Evolutionary conservation across 2,797 vertebrate genomes (phyloP), one percentile per base, ranked within the genome.

Genomic region (Pipistrellus pygmaeus): DNA sequence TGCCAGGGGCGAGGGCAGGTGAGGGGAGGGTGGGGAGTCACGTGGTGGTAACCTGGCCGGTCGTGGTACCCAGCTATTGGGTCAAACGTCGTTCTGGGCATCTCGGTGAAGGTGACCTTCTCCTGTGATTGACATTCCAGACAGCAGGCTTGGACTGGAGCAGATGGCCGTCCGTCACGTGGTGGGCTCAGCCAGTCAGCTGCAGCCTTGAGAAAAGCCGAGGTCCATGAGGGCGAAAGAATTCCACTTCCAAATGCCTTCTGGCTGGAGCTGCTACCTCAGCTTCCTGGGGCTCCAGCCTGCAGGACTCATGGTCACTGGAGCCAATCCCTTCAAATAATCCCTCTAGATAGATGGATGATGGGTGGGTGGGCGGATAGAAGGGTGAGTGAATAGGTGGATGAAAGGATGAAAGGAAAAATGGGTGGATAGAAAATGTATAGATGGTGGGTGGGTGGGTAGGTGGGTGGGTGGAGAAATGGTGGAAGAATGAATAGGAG

Each of bases 151-250:
- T 17, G 48, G 73, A 53, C 48, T 53, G n/a, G 12, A 8, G 46
- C 46, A 7, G 10, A 8, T 23, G 18, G 2, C n/a, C n/a, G 6
- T 23, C 30, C 21, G 2, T n/a, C 17, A 10, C 17, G 0, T 2
- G 72, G 30, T 21, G 73, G 73, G 30, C 18, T 13, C 48, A 8
- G 10, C 30, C 44, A 4, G 30, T n/a, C 30, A 32, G 18, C 6
- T 53, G 30, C n/a, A 46, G 46, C 30, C 30, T 20, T 23, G 5
- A 32, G 48, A 7, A 32, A 32, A 53, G 13, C 46, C 3, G 18
- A 32, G 30, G 48, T 12, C 46, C 6, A 11, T 0, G 11, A 35
- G 48, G 48, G 21, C 1, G n/a, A 76, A 32, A 48, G 73, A 6
- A 5, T 14, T 76, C 18, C 0, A 21, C 48, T 48, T 35, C n/a